Evolutionary conservation across 2,797 vertebrate species (phyloP).

Genomic region (Taenioides sp.): DNA sequence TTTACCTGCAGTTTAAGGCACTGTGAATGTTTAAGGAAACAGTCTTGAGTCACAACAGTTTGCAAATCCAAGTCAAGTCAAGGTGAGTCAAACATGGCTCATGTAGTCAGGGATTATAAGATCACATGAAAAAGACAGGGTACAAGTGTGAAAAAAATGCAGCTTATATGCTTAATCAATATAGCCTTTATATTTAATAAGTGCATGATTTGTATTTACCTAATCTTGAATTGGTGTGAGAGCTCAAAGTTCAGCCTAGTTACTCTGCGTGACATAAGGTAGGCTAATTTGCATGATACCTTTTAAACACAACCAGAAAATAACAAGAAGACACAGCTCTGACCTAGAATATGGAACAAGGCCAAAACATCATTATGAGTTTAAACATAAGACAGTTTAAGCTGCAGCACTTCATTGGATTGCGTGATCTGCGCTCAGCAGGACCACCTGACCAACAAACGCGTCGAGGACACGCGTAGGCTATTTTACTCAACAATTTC

Average conservation of each 20-base stretch:
- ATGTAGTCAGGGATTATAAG: constrained; percentile 18
- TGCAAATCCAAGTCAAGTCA: constrained; percentile 3
- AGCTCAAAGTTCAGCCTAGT: constrained; percentile 48
- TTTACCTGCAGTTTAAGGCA: background rate
- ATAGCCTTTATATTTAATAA: background rate
- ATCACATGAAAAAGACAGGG: background rate
- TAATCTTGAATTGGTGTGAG: background rate
- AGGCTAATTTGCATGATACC: constrained; percentile 19
- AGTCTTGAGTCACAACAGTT: background rate
- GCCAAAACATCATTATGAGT: constrained; percentile 49
- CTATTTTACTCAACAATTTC: background rate
- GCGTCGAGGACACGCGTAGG: background rate
- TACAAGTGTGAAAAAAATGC: background rate
- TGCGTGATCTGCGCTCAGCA: constrained; percentile 44
- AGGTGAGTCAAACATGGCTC: constrained; percentile 30
- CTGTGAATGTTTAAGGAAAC: background rate
- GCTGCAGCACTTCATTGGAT: constrained; percentile 63
- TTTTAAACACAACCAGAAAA: constrained; percentile 12
- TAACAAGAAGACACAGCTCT: background rate
- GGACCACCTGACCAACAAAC: constrained; percentile 38
- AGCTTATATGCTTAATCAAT: background rate
- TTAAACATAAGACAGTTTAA: constrained; percentile 61
- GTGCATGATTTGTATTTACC: background rate
- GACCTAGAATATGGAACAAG: constrained; percentile 11
- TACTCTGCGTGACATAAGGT: background rate